Percentiles rank a stretch among this genome's conserved stretches.
Evolutionary conservation across 2,113 vertebrate genomes (phyloP).

Genomic region (Gallinago jamesoni): DNA sequence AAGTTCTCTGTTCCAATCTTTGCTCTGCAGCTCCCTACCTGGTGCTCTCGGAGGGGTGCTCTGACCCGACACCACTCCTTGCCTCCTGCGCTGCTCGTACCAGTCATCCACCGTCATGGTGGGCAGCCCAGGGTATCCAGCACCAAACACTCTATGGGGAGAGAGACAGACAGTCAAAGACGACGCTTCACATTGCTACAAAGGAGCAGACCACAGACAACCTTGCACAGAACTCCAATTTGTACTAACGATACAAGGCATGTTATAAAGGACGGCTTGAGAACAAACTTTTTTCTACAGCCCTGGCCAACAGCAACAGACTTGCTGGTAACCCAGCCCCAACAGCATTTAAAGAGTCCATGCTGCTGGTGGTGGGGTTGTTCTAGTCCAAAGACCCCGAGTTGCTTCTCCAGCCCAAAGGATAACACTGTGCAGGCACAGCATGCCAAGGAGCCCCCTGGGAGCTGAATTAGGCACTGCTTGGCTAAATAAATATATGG

Average conservation of each 20-base stretch:
- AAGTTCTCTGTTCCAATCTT: accelerated
- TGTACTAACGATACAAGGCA: accelerated
- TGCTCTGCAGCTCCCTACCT: constrained; percentile 50
- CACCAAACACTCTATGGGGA: constrained; percentile 86
- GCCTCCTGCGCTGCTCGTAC: constrained; percentile 87
- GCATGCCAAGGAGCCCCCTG: background rate
- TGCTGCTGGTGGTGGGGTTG: background rate
- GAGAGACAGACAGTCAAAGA: background rate
- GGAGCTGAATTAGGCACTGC: background rate
- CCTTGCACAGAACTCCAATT: accelerated
- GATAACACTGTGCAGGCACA: background rate
- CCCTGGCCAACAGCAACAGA: background rate
- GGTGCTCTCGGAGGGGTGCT: constrained; percentile 62
- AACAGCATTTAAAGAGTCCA: background rate
- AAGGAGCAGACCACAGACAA: background rate
- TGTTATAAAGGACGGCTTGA: background rate
- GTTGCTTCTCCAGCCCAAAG: background rate
- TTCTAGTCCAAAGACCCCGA: background rate
- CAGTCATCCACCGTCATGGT: constrained; percentile 95
- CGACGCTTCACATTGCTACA: accelerated
- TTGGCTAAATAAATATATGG: background rate
- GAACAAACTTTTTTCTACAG: background rate
- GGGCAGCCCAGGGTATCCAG: constrained; percentile 90
- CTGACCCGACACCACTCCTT: constrained; percentile 78
- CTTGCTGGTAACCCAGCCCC: background rate